A percentile compares a stretch with the other conserved stretches of the same genome.
These are phyloP conservation scores for Eudasyphora cyanicolor DNA, from an alignment of 2,888 invertebrate species.

Conservation along the genomic window DNA sequence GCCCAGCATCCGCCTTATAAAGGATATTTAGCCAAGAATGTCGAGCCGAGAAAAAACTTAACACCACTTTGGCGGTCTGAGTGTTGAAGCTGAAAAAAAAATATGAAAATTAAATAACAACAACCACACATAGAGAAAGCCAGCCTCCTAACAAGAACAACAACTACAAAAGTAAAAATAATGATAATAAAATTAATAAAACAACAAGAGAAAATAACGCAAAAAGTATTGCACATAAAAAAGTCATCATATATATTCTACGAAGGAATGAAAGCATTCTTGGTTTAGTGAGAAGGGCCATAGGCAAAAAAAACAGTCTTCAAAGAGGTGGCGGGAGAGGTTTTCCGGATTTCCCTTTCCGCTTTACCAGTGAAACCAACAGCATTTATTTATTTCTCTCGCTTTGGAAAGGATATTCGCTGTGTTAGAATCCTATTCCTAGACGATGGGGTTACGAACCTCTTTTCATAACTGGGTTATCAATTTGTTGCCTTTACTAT, in stretches of 20 bases:
- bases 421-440: no score
- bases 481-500: background rate
- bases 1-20: background rate
- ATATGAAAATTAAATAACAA: constrained; percentile 35
- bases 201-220: constrained; percentile 1
- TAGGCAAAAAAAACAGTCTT: background rate
- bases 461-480: background rate
- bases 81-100: constrained; percentile 29
- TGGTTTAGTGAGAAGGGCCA: background rate
- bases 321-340: no score
- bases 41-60: background rate
- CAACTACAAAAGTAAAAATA: constrained; percentile 32
- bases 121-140: no score
- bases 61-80: constrained; percentile 4
- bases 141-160: constrained; percentile 13
- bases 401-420: no score
- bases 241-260: constrained; percentile 10
- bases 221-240: constrained; percentile 5
- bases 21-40: background rate
- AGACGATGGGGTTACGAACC: background rate
- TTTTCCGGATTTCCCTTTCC: background rate
- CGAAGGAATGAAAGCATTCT: background rate
- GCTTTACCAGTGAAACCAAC: background rate
- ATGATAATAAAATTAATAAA: constrained; percentile 25
- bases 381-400: background rate